Base-by-base conservation (phyloP, 1,140 invertebrate genomes). In the Drosophila virilis region DNA sequence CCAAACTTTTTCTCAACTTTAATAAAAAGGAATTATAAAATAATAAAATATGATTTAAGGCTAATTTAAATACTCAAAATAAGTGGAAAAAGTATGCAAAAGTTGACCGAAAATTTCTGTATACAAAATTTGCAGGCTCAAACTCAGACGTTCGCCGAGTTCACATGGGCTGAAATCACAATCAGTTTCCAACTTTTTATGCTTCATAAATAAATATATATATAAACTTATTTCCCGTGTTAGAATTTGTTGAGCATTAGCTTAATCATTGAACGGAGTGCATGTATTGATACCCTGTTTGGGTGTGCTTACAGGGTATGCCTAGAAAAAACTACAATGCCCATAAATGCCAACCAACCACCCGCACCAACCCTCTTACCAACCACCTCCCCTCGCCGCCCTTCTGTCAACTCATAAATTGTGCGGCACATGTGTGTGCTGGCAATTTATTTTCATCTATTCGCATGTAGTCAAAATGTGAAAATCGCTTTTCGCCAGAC, bases 381-480 rank as follows among this genome's bases (percentile, higher is more conserved):
- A n/a, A n/a, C n/a, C n/a, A n/a, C n/a, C n/a, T 35, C 35, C 10
- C 8, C 10, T 5, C 52, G 1, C 50, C 22, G 0, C 10, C 15
- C 38, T 40, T n/a, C 45, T 37, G 35, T 40, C 38, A 43, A 64
- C 66, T 65, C 82, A 79, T 88, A 86, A 86, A 86, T 85, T 81
- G 60, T 64, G 52, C 60, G 43, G 66, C 73, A 88, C 84, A 89
- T 89, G 82, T 88, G 74, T 83, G 77, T 74, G 74, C 66, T 69
- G 78, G 81, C 83, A 89, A 88, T 88, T 88, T 88, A 88, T 88
- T 88, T 88, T 88, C 83, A 88, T 88, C 83, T 66, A 76, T 55
- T 70, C 77, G 64, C 55, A 73, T 70, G 46, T 72, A 38, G 70
- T 59, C 54, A 43, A 72, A 58, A 66, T 72, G 45, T 72, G 65